Conservation (phyloP, 2,888 invertebrate genomes). For the Dicyrtoma fusca region DNA sequence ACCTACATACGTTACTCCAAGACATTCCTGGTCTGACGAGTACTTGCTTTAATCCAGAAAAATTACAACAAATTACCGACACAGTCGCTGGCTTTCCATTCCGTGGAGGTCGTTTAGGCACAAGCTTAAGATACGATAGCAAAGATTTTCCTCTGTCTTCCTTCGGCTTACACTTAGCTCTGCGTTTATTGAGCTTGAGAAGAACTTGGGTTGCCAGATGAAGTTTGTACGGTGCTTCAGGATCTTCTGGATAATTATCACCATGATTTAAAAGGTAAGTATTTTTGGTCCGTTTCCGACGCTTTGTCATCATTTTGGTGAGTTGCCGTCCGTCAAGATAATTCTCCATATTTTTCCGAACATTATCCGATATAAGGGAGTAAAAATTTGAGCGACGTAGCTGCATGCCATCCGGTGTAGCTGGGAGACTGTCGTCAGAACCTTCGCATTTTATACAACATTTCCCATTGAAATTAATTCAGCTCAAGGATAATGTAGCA, state of each 20-base stretch:
- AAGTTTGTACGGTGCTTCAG: conserved; percentile 52
- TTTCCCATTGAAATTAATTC: not conserved
- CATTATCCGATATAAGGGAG: conserved; percentile 53
- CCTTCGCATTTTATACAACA: conserved; percentile 12
- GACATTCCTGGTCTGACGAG: no score
- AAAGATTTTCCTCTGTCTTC: conserved; percentile 53
- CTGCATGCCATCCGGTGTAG: conserved; percentile 51
- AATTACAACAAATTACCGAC: not conserved
- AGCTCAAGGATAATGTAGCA: not conserved
- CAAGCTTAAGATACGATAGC: conserved; percentile 53
- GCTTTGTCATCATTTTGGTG: conserved; percentile 34
- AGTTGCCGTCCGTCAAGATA: conserved; percentile 52
- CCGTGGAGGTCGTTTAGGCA: conserved; percentile 50
- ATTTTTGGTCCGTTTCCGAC: conserved; percentile 51
- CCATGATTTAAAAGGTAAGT: conserved; percentile 55
- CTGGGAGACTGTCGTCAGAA: conserved; percentile 50
- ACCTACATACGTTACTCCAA: no score
- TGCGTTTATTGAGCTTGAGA: conserved; percentile 53
- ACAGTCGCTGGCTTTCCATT: conserved; percentile 42
- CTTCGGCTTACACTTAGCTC: conserved; percentile 53
- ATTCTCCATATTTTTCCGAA: conserved; percentile 54
- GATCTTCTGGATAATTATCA: conserved; percentile 56
- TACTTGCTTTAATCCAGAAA: no score
- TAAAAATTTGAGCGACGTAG: conserved; percentile 54
- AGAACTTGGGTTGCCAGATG: conserved; percentile 56